Percentiles rank a stretch among this genome's conserved stretches.
Evolutionary conservation across 2,113 vertebrate species (phyloP).

Genomic region (Centropristis striata): DNA sequence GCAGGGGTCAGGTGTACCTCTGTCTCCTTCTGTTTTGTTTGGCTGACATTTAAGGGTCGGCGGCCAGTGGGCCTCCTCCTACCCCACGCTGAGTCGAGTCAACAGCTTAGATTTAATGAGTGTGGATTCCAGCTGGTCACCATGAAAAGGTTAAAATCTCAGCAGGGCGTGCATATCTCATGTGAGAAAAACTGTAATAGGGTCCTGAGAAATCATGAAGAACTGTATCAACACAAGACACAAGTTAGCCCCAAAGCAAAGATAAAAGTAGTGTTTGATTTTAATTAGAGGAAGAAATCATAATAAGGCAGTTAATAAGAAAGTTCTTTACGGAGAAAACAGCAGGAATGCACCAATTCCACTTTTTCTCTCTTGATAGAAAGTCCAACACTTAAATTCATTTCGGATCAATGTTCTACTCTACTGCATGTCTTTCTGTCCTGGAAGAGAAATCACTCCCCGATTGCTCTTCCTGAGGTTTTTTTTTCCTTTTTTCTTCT

Average conservation of each 20-base stretch:
- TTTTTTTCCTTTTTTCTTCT: background rate
- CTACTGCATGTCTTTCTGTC: background rate
- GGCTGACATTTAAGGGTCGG: slow-evolving; percentile 80
- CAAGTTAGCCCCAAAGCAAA: slow-evolving; percentile 16
- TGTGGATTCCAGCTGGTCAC: slow-evolving; percentile 76
- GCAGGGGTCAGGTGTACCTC: slow-evolving; percentile 70
- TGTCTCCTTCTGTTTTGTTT: slow-evolving; percentile 76
- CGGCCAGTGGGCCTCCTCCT: slow-evolving; percentile 65
- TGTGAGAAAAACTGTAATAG: slow-evolving; percentile 53
- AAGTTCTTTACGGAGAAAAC: background rate
- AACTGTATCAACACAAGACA: slow-evolving; percentile 24
- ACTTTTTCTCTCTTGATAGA: background rate
- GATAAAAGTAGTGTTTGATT: slow-evolving; percentile 20
- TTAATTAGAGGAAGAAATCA: slow-evolving; percentile 27
- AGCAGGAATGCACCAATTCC: background rate
- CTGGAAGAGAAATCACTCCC: background rate
- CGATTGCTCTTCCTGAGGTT: background rate
- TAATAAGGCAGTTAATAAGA: background rate
- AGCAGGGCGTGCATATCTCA: slow-evolving; percentile 65
- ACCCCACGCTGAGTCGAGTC: slow-evolving; percentile 71
- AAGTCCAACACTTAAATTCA: background rate
- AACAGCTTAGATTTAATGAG: slow-evolving; percentile 83
- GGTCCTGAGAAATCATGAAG: slow-evolving; percentile 48
- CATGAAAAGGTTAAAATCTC: slow-evolving; percentile 80
- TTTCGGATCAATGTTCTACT: background rate